These are phyloP conservation scores for Rhizoglyphus robini DNA, from an alignment of 1,140 invertebrate species.

Conservation along the genomic window DNA sequence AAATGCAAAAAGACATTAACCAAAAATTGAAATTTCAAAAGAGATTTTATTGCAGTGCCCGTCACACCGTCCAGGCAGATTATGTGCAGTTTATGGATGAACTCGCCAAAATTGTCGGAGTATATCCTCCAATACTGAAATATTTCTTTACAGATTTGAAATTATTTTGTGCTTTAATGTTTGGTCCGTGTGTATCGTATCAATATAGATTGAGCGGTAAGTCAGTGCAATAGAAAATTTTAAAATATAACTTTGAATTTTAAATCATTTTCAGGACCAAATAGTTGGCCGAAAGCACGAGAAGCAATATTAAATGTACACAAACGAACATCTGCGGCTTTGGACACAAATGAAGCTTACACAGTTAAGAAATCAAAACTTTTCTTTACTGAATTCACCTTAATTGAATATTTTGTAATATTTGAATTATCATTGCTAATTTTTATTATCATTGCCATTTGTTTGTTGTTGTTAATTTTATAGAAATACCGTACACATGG, in stretches of 20 bases:
- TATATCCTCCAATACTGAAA: conserved; percentile 31
- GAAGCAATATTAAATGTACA: conserved; percentile 30
- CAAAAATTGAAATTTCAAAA: conserved; percentile 29
- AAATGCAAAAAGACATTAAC: conserved; percentile 34
- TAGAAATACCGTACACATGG: no score
- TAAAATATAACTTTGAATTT: no score
- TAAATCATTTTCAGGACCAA: no score
- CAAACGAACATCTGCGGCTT: conserved; percentile 25
- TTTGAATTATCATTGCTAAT: no score
- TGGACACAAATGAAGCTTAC: conserved; percentile 27
- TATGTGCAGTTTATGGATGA: conserved; percentile 34
- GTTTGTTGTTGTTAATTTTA: no score
- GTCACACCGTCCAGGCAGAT: conserved; percentile 39
- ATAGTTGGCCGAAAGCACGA: conserved; percentile 33
- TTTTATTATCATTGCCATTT: no score
- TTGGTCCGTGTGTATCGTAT: conserved; percentile 34
- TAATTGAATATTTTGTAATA: no score
- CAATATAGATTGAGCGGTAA: conserved; percentile 32
- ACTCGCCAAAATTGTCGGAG: conserved; percentile 32
- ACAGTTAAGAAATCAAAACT: no score
- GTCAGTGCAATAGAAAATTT: no score
- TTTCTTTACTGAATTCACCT: no score
- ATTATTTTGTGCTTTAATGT: conserved; percentile 30
- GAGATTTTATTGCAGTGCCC: conserved; percentile 29
- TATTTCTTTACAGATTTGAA: conserved; percentile 31